Conservation (phyloP, 2,888 invertebrate genomes). For the Machimus atricapillus region DNA sequence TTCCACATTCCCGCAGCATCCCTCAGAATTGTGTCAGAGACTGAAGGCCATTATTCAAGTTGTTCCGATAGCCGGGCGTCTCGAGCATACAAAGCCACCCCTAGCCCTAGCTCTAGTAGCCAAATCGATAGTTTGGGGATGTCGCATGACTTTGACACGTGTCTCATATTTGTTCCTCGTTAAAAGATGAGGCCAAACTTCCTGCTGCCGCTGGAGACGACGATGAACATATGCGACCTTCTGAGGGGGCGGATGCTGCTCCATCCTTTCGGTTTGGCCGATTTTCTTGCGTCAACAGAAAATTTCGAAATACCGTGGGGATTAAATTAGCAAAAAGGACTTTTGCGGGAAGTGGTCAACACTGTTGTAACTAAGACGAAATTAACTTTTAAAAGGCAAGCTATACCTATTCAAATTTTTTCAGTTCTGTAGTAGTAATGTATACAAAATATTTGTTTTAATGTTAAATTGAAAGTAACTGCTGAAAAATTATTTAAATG, state of each 20-base stretch:
- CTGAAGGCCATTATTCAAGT: constrained; percentile 30
- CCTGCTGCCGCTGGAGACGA: neutral
- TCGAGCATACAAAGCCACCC: neutral
- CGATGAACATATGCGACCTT: neutral
- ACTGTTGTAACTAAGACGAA: neutral
- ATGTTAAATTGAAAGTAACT: no score
- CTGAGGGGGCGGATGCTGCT: neutral
- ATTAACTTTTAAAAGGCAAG: no score
- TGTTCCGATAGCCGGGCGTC: neutral
- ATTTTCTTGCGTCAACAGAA: neutral
- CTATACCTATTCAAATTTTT: no score
- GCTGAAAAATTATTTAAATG: no score
- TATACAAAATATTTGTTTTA: no score
- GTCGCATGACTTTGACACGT: constrained; percentile 36
- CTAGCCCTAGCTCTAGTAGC: neutral
- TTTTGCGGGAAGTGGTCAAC: neutral
- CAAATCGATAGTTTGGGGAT: constrained; percentile 32
- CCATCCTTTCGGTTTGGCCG: neutral
- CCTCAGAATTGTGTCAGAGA: constrained; percentile 13
- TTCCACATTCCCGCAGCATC: neutral
- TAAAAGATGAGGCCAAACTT: constrained; percentile 12
- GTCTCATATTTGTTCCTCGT: constrained; percentile 31
- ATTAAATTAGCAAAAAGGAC: neutral
- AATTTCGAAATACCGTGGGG: neutral
- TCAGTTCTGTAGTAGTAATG: no score